Percentiles rank a stretch among this genome's conserved stretches.
Conservation (phyloP, 2,888 invertebrate species). For the Lomographa bimaculata region DNA sequence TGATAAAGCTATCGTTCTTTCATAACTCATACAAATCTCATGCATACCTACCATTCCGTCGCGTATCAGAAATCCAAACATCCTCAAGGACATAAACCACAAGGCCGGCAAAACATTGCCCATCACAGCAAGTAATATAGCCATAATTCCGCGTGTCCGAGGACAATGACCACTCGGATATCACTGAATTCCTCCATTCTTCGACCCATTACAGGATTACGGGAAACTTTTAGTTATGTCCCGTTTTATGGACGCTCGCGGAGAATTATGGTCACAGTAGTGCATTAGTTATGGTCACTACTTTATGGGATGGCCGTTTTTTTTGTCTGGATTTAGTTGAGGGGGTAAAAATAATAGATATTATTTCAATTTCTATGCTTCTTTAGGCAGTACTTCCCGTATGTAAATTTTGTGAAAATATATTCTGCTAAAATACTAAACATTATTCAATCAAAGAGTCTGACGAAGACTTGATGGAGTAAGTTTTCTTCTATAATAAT, state of each 20-base stretch:
- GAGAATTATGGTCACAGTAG: conserved; percentile 49
- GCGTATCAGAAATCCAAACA: conserved; percentile 18
- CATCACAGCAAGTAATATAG: conserved; percentile 35
- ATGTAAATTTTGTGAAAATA: too few species aligned
- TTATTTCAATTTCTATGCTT: too few species aligned
- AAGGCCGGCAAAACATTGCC: conserved; percentile 19
- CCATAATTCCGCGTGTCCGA: conserved; percentile 46
- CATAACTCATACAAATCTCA: too few species aligned
- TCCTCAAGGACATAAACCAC: conserved; percentile 15
- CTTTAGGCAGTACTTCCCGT: too few species aligned
- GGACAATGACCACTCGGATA: conserved; percentile 47
- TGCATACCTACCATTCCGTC: neutral
- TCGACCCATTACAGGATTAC: conserved; percentile 51
- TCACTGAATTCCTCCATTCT: conserved; percentile 36
- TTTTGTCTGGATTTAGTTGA: conserved; percentile 33
- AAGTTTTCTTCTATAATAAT: too few species aligned
- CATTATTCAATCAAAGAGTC: too few species aligned
- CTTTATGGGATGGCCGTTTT: conserved; percentile 36
- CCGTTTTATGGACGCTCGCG: conserved; percentile 49
- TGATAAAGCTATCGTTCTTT: too few species aligned
- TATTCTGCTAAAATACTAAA: too few species aligned
- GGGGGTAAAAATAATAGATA: conserved; percentile 17
- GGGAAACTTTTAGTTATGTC: conserved; percentile 54
- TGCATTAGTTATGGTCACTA: conserved; percentile 24
- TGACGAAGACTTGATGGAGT: too few species aligned